Base-by-base conservation (phyloP, 64 coral and sea anemone genomes). In the Cladopsammia gracilis region DNA sequence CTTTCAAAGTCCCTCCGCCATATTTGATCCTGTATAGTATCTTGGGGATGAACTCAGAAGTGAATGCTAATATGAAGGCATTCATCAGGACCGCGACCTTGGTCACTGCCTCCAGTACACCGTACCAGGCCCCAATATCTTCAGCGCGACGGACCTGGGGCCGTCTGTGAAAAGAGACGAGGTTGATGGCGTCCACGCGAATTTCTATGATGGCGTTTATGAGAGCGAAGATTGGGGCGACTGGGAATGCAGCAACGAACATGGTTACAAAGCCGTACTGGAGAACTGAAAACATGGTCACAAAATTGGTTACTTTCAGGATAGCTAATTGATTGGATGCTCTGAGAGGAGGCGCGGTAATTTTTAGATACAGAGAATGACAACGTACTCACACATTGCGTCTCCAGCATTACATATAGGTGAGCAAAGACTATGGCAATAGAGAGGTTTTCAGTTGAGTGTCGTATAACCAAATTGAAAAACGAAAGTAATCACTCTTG, bases 181-280 rank as follows among this genome's bases (percentile, higher is more conserved):
- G 94, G 81, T 94, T 97, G 49, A 97, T 86, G 16, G 95, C 95
- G 61, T 97, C 95, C 12, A 97, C 92, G 10, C 95, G 95, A 24
- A 97, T 79, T 62, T 97, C 95, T 3, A 94, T 13, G 60, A 97
- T 19, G 0, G 92, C 91, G 57, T 93, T 97, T 59, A 97, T 75
- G 44, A 97, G 83, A 15, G 95, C 91, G 48, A 97, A 97, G 71
- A 97, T 20, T 25, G 95, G 95, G 18, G 95, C 95, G 11, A 97
- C 58, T 10, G 95, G 95, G 61, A 97, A 97, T 3, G 95, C 95
- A 8, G 95, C 83, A 1, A 97, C 92, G 47, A 97, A 97, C 95
- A 97, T 97, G 7, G 92, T 97, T 42, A 97, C 95, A 86, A 97
- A 97, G 65, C 87, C 95, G 23, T 94, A 97, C 82, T 97, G 95